Conservation (phyloP, 2,888 invertebrate genomes). For the Pedicia rivosa region DNA sequence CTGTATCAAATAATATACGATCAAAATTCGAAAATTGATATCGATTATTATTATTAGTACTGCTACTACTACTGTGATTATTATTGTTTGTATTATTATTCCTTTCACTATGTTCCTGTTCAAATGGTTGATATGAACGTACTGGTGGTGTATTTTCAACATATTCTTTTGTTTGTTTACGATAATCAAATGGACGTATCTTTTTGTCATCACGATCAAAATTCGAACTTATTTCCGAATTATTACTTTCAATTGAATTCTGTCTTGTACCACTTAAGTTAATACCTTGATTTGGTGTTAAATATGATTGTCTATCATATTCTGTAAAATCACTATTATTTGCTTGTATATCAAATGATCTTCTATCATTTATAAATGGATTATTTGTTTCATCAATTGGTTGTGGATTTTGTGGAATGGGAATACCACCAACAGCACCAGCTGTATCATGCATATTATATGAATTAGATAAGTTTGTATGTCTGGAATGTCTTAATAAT, state of each 20-base stretch:
- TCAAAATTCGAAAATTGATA: conserved; percentile 3
- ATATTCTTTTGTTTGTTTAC: conserved; percentile 16
- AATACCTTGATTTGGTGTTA: conserved; percentile 14
- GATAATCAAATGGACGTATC: conserved; percentile 10
- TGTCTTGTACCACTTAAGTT: conserved; percentile 17
- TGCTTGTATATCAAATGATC: conserved; percentile 17
- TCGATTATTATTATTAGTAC: background rate
- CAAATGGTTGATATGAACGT: conserved; percentile 1
- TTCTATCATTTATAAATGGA: no score
- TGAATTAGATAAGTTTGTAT: no score
- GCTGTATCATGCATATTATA: conserved; percentile 20
- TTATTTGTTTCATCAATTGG: no score
- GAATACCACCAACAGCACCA: conserved; percentile 3
- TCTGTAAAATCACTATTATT: conserved; percentile 13
- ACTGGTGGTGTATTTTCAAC: conserved; percentile 3
- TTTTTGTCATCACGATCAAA: conserved; percentile 18
- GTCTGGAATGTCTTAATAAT: no score
- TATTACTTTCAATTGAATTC: conserved; percentile 30
- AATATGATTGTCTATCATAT: conserved; percentile 19
- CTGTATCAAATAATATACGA: background rate
- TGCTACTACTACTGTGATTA: conserved; percentile 3
- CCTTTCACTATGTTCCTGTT: conserved; percentile 4
- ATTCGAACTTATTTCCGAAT: conserved; percentile 29
- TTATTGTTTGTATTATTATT: conserved; percentile 3
- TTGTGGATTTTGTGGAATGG: no score